A percentile compares a stretch with the other conserved stretches of the same genome.
Evolutionary conservation across 2,888 invertebrate genomes (phyloP).

Genomic region (Drosophila anceps): DNA sequence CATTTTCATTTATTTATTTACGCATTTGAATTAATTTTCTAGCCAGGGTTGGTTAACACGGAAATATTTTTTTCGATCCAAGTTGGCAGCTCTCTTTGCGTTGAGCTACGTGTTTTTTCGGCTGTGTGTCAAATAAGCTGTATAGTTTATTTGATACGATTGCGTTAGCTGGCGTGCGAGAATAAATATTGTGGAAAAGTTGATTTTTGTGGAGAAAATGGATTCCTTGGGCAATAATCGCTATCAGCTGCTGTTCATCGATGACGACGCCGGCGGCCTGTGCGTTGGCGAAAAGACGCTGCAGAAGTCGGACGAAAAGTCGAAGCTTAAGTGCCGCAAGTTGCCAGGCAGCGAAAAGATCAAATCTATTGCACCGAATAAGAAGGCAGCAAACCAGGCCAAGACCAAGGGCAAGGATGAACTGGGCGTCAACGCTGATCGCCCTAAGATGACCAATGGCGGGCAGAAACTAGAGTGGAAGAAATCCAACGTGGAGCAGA

Average conservation of each 20-base stretch:
- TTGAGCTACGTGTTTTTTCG: too few species aligned
- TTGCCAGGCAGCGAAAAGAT: neutral
- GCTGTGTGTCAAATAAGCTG: neutral
- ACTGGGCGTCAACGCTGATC: neutral
- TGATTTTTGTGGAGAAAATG: conserved; percentile 19
- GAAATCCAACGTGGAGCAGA: neutral
- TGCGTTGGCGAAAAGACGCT: neutral
- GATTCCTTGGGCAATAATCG: conserved; percentile 29
- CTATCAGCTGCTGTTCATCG: conserved; percentile 44
- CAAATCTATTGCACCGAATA: neutral
- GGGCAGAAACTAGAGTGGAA: neutral
- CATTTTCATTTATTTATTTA: too few species aligned
- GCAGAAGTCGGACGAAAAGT: too few species aligned
- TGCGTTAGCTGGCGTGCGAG: neutral
- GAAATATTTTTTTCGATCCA: too few species aligned
- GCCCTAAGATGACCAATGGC: neutral
- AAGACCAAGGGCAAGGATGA: neutral
- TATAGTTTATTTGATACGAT: neutral
- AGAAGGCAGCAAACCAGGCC: neutral
- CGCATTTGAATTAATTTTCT: too few species aligned
- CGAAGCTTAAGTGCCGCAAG: neutral
- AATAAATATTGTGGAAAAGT: conserved; percentile 2
- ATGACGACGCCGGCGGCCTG: conserved; percentile 26
- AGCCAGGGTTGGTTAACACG: too few species aligned
- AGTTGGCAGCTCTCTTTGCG: neutral